Evolutionary conservation across 2,797 vertebrate species (phyloP).

Genomic region (Percopsis omiscomaycus): DNA sequence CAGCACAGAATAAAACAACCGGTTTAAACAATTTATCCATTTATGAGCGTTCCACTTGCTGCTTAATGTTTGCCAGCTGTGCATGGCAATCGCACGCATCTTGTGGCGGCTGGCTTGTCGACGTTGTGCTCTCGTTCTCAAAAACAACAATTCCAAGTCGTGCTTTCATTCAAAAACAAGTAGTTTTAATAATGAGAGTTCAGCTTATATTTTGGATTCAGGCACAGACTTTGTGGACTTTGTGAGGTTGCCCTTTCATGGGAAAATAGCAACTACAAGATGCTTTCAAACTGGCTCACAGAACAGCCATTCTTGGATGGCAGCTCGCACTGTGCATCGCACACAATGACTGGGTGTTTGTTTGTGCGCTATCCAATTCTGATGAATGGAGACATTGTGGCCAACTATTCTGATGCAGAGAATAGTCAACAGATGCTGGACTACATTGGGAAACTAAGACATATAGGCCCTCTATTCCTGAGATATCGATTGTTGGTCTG

Average conservation of each 20-base stretch:
- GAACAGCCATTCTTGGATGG: conserved; percentile 29
- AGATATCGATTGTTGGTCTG: too few relatives aligned
- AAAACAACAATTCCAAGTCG: conserved; percentile 30
- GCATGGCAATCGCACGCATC: conserved; percentile 28
- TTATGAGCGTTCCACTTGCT: conserved; percentile 50
- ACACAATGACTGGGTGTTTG: conserved; percentile 7
- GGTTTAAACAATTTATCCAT: conserved; percentile 51
- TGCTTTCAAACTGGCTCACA: conserved; percentile 16
- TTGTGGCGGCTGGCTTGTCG: conserved; percentile 27
- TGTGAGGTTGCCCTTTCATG: conserved; percentile 19
- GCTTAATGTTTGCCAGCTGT: conserved; percentile 73
- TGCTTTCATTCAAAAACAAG: conserved; percentile 34
- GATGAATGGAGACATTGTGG: conserved; percentile 8
- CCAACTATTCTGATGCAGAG: conserved; percentile 25
- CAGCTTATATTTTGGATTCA: conserved; percentile 18
- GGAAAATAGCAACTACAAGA: conserved; percentile 26
- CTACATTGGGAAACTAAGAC: too few relatives aligned
- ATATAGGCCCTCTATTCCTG: too few relatives aligned
- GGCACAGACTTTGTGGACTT: conserved; percentile 19
- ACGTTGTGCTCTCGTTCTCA: conserved; percentile 42
- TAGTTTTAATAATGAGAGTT: conserved; percentile 29
- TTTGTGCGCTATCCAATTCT: conserved; percentile 15
- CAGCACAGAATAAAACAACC: conserved; percentile 45
- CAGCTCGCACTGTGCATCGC: conserved; percentile 7
- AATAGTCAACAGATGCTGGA: background rate